Percentiles rank a stretch among this genome's conserved stretches.
phyloP scores from a whole-genome alignment of 2,113 vertebrate species.

The Hemiscyllium ocellatum region DNA sequence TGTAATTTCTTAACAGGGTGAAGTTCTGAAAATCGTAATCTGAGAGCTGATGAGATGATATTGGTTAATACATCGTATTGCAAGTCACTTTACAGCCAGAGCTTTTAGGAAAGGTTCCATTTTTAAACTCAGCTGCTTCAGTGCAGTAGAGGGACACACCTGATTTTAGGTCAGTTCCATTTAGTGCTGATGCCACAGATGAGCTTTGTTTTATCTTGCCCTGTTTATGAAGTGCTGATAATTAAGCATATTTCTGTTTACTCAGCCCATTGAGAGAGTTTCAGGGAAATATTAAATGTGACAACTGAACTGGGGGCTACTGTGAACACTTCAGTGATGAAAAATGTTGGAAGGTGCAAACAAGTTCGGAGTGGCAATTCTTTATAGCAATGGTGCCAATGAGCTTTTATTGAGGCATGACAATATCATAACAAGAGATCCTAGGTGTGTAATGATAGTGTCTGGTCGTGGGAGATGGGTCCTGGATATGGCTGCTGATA shows the following conservation, averaged over 20 bases:
- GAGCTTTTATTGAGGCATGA: not conserved
- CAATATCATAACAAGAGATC: not conserved
- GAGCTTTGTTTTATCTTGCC: not conserved
- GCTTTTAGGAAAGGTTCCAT: not conserved
- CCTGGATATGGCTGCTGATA: not conserved
- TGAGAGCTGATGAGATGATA: slow-evolving; percentile 6
- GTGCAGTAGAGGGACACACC: not conserved
- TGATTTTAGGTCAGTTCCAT: slow-evolving; percentile 24
- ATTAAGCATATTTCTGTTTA: not conserved
- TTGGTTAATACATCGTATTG: not conserved
- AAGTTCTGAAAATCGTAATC: slow-evolving; percentile 21
- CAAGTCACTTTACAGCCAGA: not conserved
- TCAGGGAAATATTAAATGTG: not conserved
- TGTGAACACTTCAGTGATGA: not conserved
- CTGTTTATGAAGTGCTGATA: slow-evolving; percentile 1
- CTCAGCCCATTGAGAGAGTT: not conserved
- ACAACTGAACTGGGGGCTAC: not conserved
- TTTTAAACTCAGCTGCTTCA: slow-evolving; percentile 1
- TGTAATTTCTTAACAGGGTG: slow-evolving; percentile 16
- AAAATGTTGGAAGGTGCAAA: not conserved
- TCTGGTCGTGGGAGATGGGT: not conserved
- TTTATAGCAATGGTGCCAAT: not conserved
- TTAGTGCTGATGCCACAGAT: not conserved
- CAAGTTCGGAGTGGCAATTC: too few relatives aligned
- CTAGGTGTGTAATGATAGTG: not conserved